These are phyloP conservation scores for Conus ventricosus DNA, from an alignment of 1,140 invertebrate genomes.

Conservation along the genomic window DNA sequence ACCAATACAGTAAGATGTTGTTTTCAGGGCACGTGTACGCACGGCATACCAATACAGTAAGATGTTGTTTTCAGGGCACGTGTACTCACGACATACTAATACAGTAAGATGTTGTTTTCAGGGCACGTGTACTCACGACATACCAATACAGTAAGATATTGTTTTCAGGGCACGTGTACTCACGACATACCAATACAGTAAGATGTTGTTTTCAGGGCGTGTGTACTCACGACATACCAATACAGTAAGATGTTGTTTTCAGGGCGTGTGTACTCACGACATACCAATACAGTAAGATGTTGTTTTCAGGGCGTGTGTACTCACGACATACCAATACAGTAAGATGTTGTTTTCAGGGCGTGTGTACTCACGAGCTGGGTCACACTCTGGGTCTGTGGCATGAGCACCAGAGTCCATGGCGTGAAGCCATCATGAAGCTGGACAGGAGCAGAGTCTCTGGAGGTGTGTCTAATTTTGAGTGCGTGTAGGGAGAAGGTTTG, in stretches of 20 bases:
- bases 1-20: too few relatives aligned
- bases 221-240: too few relatives aligned
- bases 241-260: too few relatives aligned
- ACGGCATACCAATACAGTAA: background rate
- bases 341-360: too few relatives aligned
- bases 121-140: background rate
- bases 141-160: too few relatives aligned
- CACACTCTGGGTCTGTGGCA: background rate
- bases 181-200: background rate
- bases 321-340: too few relatives aligned
- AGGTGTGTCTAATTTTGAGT: background rate
- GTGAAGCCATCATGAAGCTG: background rate
- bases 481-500: too few relatives aligned
- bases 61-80: background rate
- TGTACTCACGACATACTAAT: background rate
- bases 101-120: background rate
- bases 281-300: too few relatives aligned
- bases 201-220: background rate
- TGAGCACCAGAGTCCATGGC: background rate
- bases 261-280: too few relatives aligned
- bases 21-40: background rate
- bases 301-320: too few relatives aligned
- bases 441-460: background rate
- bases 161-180: background rate
- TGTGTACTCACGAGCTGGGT: background rate